Evolutionary conservation across 2,888 invertebrate genomes (phyloP), one percentile per base, ranked within the genome.

Genomic region (Anagyrus pseudococci): DNA sequence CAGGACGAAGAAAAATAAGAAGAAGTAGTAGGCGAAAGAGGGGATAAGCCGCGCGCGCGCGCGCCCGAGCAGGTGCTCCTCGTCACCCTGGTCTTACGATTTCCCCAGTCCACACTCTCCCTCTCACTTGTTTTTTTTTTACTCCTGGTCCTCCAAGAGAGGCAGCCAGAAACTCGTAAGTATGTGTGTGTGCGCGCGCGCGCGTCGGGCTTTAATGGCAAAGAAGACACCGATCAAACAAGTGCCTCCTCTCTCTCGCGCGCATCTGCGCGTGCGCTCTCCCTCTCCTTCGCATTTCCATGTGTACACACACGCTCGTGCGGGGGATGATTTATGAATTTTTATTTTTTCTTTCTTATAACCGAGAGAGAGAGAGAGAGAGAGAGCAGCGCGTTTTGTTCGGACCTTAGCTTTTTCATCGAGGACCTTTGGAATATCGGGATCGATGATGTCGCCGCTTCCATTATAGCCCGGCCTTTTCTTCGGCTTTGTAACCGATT

Each of bases 141-240:
- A 13, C 22, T 40, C n/a, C 40, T 57, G 20, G n/a, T 26, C 47
- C 22, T 41, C 41, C 48, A 22, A 19, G 20, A 50, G 47, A 50
- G 41, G 15, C 58, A 52, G 52, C 49, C n/a, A n/a, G n/a, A n/a
- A n/a, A 58, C 61, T 50, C 59, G 29, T 29, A 10, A 7, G 29
- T 29, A 10, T 62, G 58, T 50, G 54, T 47, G 43, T 41, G n/a
- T 50, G 41, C 56, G 56, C 53, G 59, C 44, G 52, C 41, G 61
- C 46, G 63, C 15, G n/a, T n/a, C 22, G 15, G 60, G 22, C 59
- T 64, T n/a, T 64, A 64, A 64, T 61, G 65, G 61, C 50, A 15
- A 64, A 61, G 60, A 58, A 64, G 64, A 65, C 62, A 62, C 62
- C 61, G 46, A 58, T 62, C 58, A 58, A 65, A 62, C 62, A 65